phyloP scores from a whole-genome alignment of 2,888 invertebrate genomes.

The Calameuta idolon region DNA sequence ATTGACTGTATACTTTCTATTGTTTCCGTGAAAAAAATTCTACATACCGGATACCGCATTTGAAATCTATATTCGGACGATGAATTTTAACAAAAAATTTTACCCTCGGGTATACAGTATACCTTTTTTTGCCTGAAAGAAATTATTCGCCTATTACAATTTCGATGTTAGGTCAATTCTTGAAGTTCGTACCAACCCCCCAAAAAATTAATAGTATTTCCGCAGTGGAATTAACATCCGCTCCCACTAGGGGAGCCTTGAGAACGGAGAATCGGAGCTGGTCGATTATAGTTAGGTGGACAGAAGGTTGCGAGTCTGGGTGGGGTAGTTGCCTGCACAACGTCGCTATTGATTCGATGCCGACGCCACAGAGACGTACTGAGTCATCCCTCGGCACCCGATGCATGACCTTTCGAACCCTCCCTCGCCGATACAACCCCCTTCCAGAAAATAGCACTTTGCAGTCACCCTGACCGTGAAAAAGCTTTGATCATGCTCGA shows the following conservation, averaged over 20 bases:
- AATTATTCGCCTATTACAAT: neutral
- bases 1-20: neutral
- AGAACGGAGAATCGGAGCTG: neutral
- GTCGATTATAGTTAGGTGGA: neutral
- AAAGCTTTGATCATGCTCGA: neutral
- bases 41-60: neutral
- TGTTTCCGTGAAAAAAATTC: neutral
- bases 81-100: neutral
- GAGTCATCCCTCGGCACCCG: slow-evolving; percentile 1
- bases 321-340: neutral
- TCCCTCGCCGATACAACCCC: neutral
- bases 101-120: neutral
- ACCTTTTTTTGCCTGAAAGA: neutral
- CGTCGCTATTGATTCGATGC: slow-evolving; percentile 7
- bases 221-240: neutral
- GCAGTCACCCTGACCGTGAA: slow-evolving; percentile 7
- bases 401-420: slow-evolving; percentile 1
- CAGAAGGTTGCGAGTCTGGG: neutral
- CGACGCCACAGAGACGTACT: neutral
- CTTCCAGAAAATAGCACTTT: neutral
- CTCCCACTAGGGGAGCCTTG: neutral
- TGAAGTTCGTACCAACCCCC: neutral
- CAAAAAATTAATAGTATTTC: neutral
- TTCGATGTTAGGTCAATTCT: neutral
- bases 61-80: neutral